Evolutionary conservation across 2,888 invertebrate species (phyloP).

Genomic region (Synergus laeviventris): DNA sequence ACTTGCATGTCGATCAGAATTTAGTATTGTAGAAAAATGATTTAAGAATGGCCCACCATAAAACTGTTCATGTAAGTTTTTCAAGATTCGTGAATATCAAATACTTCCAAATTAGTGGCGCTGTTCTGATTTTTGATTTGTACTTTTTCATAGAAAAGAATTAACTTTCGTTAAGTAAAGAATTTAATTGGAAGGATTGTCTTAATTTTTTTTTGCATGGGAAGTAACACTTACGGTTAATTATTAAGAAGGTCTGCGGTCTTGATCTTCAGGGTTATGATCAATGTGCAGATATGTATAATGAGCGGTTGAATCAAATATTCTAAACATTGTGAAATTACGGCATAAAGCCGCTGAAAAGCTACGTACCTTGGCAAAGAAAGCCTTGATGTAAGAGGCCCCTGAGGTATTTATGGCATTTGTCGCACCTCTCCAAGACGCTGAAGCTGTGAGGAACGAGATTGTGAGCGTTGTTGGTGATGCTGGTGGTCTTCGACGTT

Average conservation of each 20-base stretch:
- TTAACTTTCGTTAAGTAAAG: no score
- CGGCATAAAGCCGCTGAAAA: constrained; percentile 12
- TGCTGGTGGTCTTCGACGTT: constrained; percentile 50
- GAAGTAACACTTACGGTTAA: no score
- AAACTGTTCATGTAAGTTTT: no score
- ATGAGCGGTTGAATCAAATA: background rate
- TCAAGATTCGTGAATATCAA: no score
- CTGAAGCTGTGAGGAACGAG: constrained; percentile 83
- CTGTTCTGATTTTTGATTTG: no score
- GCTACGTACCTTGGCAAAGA: constrained; percentile 80
- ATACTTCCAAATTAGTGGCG: no score
- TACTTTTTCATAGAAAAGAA: no score
- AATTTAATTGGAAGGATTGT: no score
- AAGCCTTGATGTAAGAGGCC: constrained; percentile 85
- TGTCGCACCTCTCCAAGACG: constrained; percentile 83
- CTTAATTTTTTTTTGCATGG: no score
- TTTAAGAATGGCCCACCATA: background rate
- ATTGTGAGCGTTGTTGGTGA: constrained; percentile 72
- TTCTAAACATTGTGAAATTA: background rate
- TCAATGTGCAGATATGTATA: background rate
- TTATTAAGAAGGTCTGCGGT: background rate
- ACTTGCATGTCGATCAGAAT: background rate
- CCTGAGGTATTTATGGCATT: constrained; percentile 84
- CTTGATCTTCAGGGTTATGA: background rate
- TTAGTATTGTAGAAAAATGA: background rate